phyloP scores from a whole-genome alignment of 2,888 invertebrate species.

The Mantis religiosa region DNA sequence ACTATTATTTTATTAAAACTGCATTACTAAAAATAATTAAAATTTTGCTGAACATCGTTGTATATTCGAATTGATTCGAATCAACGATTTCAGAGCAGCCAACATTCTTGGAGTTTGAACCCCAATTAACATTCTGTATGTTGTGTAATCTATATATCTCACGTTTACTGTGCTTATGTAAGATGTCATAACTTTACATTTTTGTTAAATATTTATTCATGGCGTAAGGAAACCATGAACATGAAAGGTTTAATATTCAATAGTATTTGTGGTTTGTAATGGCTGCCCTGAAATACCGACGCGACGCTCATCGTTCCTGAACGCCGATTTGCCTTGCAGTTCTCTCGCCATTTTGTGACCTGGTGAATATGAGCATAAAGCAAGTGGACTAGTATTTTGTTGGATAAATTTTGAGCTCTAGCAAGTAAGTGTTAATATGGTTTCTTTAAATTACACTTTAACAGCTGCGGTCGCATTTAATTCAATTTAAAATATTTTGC shows the following conservation, averaged over 20 bases:
- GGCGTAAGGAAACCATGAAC: not conserved
- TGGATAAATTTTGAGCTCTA: not conserved
- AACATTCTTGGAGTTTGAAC: not conserved
- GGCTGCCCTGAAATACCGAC: not conserved
- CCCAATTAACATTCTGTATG: not conserved
- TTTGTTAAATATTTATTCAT: not conserved
- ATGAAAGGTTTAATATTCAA: not conserved
- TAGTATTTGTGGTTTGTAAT: not conserved
- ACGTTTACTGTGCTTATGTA: not conserved
- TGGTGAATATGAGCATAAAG: not conserved
- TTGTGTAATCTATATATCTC: not conserved
- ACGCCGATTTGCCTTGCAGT: not conserved
- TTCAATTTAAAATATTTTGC: not conserved
- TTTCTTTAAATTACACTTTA: not conserved
- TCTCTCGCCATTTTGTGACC: not conserved
- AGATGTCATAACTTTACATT: not conserved
- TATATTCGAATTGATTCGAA: too few relatives aligned
- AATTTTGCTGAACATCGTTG: not conserved
- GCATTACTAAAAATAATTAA: too few relatives aligned
- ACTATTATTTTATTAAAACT: too few relatives aligned
- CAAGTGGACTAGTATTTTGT: not conserved
- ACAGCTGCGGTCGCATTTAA: not conserved
- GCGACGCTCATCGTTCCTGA: not conserved
- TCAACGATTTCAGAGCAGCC: not conserved
- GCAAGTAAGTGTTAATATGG: not conserved